Evolutionary conservation across 2,797 vertebrate genomes (phyloP).

Genomic region (Aplochiton taeniatus): DNA sequence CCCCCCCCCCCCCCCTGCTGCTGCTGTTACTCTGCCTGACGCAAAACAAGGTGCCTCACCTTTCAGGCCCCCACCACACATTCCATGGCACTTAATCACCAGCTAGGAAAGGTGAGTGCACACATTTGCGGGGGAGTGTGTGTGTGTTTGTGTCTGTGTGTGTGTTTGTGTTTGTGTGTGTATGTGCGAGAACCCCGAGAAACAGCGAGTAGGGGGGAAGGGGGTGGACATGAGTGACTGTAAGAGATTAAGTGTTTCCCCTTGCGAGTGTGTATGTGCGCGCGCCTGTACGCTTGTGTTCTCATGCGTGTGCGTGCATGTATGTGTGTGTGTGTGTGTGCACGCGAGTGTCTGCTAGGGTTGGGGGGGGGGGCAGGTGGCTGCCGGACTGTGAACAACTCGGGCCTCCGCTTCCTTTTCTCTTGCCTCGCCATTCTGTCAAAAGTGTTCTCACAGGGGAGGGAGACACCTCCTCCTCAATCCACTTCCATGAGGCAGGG

Average conservation of each 20-base stretch:
- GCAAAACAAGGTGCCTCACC: conserved; percentile 33
- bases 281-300: neutral
- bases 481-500: conserved; percentile 37
- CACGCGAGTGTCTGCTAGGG: neutral
- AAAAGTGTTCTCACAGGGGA: conserved; percentile 47
- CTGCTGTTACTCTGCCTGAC: neutral
- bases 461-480: conserved; percentile 34
- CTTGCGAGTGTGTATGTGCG: neutral
- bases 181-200: neutral
- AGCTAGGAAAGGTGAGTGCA: conserved; percentile 7
- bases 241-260: too few relatives aligned
- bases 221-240: too few relatives aligned
- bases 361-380: neutral
- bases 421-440: conserved; percentile 38
- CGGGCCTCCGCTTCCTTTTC: neutral
- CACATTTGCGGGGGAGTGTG: conserved; percentile 16
- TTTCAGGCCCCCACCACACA: conserved; percentile 43
- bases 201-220: neutral
- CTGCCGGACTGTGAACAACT: neutral
- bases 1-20: conserved; percentile 21
- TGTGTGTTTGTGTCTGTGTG: neutral
- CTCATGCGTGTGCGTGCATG: neutral
- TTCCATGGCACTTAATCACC: conserved; percentile 54
- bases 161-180: conserved; percentile 20
- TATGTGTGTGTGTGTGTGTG: conserved; percentile 13